Percentiles rank a stretch among this genome's conserved stretches.
Conservation (phyloP, 2,113 vertebrate species). For the Entomyzon cyanotis region DNA sequence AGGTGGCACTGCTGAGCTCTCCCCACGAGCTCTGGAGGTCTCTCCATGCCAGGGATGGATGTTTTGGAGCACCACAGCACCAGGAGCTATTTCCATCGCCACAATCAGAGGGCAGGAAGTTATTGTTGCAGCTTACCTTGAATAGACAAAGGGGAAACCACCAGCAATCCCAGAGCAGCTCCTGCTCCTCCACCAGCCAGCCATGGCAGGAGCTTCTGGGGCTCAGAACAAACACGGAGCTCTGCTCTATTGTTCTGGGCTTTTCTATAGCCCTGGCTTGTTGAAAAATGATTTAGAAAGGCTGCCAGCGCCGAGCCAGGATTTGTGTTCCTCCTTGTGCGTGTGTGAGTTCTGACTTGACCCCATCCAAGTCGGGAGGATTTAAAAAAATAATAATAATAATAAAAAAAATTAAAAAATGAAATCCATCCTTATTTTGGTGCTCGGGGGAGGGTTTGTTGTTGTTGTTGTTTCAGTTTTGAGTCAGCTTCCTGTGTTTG, state of each 20-base stretch:
- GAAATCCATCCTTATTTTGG: slow-evolving; percentile 38
- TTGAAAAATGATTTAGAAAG: not conserved
- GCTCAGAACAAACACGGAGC: not conserved
- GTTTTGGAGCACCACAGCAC: not conserved
- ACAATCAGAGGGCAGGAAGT: slow-evolving; percentile 36
- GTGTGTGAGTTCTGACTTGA: slow-evolving; percentile 6
- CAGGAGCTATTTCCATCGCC: not conserved
- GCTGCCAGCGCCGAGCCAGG: not conserved
- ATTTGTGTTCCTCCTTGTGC: not conserved
- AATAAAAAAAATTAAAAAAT: not conserved
- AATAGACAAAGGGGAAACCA: slow-evolving; percentile 42
- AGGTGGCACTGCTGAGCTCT: not conserved
- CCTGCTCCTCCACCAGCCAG: not conserved
- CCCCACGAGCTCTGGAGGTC: not conserved
- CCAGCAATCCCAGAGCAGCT: not conserved
- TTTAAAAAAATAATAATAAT: not conserved
- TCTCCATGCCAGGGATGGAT: not conserved
- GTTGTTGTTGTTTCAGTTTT: slow-evolving; percentile 70
- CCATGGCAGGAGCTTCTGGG: not conserved
- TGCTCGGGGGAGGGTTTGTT: slow-evolving; percentile 19
- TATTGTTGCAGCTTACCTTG: slow-evolving; percentile 39
- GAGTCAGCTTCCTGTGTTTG: slow-evolving; percentile 77
- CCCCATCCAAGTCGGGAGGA: slow-evolving; percentile 29
- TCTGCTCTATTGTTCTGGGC: not conserved
- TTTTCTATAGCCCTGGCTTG: not conserved